These are phyloP conservation scores for Sebastes trivittatus DNA, from an alignment of 2,797 vertebrate genomes.

Conservation along the genomic window DNA sequence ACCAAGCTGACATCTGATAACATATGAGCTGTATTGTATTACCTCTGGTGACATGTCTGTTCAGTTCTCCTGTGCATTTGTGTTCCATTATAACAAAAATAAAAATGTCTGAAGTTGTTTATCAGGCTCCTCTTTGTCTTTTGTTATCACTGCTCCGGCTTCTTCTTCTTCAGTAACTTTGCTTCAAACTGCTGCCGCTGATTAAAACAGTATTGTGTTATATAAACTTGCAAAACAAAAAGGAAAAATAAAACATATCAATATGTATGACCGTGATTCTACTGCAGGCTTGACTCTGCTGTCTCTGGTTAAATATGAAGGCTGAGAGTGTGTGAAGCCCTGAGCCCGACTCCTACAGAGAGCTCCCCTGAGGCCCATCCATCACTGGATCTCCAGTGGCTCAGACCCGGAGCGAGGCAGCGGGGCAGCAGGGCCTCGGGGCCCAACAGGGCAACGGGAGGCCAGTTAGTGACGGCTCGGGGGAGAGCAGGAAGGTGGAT, in stretches of 20 bases:
- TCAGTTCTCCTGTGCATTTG: not conserved
- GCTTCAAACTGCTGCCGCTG: not conserved
- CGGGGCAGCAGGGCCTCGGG: constrained; percentile 42
- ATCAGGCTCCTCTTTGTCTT: not conserved
- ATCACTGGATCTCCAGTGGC: constrained; percentile 65
- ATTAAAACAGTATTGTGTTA: constrained; percentile 13
- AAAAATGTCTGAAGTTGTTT: not conserved
- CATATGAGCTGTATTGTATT: not conserved
- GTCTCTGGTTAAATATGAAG: constrained; percentile 40
- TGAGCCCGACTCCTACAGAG: constrained; percentile 59
- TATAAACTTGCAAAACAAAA: not conserved
- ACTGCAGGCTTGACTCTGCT: constrained; percentile 8
- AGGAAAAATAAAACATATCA: not conserved
- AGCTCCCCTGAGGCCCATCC: constrained; percentile 64
- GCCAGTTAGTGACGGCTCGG: constrained; percentile 14
- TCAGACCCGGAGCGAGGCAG: constrained; percentile 44
- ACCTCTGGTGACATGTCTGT: not conserved
- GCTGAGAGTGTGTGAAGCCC: constrained; percentile 32
- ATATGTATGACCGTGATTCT: not conserved
- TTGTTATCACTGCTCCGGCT: not conserved
- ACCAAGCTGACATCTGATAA: not conserved
- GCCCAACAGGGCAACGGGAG: constrained; percentile 42
- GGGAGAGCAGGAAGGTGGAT: constrained; percentile 6
- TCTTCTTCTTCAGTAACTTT: not conserved
- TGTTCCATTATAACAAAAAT: not conserved